Conservation (phyloP, 2,888 invertebrate genomes). For the Pammene fasciana region DNA sequence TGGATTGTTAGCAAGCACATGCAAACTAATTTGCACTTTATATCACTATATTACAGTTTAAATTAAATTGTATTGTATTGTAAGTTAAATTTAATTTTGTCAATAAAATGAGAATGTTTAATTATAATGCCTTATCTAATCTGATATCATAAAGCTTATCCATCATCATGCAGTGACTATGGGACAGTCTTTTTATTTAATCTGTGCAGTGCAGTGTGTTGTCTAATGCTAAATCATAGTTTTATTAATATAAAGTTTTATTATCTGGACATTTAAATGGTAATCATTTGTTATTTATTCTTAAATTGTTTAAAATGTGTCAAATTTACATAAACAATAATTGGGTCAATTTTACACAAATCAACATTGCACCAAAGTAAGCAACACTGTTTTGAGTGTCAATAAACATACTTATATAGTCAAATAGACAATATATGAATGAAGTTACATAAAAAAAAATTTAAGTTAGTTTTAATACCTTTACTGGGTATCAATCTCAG, state of each 20-base stretch:
- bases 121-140: constrained; percentile 7
- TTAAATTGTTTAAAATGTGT: too few species aligned
- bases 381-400: too few species aligned
- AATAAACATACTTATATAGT: too few species aligned
- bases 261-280: neutral
- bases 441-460: too few species aligned
- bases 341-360: too few species aligned
- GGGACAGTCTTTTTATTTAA: constrained; percentile 3
- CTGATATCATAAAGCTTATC: constrained; percentile 27
- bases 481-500: too few species aligned
- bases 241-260: neutral
- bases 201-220: constrained; percentile 13
- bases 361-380: too few species aligned
- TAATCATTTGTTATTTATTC: neutral
- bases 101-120: constrained; percentile 13
- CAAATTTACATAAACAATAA: too few species aligned
- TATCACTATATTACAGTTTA: neutral
- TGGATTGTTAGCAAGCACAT: neutral
- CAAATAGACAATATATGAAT: too few species aligned
- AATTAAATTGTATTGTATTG: neutral
- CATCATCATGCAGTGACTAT: constrained; percentile 2
- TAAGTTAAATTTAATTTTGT: neutral
- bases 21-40: constrained; percentile 11
- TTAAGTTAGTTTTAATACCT: too few species aligned
- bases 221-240: neutral